Base-by-base conservation (phyloP, 2,113 vertebrate genomes). In the Nyctereutes procyonoides region DNA sequence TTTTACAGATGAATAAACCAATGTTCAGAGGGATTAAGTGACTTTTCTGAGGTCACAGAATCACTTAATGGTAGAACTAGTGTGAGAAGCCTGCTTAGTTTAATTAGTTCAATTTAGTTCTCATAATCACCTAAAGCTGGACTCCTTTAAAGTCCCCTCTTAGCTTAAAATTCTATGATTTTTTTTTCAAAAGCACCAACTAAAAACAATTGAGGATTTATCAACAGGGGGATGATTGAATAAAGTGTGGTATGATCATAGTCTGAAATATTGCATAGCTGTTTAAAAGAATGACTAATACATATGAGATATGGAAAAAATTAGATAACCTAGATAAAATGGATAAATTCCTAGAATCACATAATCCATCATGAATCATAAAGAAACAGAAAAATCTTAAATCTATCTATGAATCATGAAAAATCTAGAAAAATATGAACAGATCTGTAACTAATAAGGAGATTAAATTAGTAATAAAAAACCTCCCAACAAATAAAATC, bases 1-100 rank as follows among this genome's bases (percentile, higher is more conserved):
- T 58, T 62, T 92, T 58, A 92, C 65, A 81, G 32, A 62, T 74
- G 82, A 93, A 55, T 17, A 92, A 91, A 85, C 22, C 51, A 88
- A 10, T 60, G n/a, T 69, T 86, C 56, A 85, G 43, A 84, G 43
- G 24, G 11, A 89, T 62, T 76, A 62, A 55, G 51, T 90, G 43
- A 84, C 28, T 80, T 88, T 85, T 65, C 76, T 73, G 30, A 80
- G 67, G 8, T 85, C 16, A 17, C 32, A 63, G 30, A 86, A 28
- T 65, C 76, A 90, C 22, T 58, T 38, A 35, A 35, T 26, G 51
- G 14, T 24, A 69, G 51, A 69, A 51, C 69, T 32, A 84, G 74
- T 86, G 43, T 93, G 24, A 89, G 90, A 96, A 86, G 38, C 3
- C 13, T 48, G 65, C 56, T 83, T 65, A 86, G 30, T 84, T 80